Conservation (phyloP, 2,888 invertebrate genomes). For the Cancer borealis region DNA sequence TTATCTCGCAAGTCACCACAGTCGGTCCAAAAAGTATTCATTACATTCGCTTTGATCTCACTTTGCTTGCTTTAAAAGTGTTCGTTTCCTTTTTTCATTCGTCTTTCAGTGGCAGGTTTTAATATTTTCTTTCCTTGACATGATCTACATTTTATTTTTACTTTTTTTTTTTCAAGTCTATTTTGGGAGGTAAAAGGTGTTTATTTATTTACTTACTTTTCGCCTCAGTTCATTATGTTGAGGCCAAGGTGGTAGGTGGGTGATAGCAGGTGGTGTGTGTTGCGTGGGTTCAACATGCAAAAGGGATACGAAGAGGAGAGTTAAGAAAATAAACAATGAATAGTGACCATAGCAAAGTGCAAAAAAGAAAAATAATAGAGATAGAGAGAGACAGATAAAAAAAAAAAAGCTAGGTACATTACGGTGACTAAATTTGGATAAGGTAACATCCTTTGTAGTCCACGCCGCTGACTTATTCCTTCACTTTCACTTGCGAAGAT, state of each 20-base stretch:
- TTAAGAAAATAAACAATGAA: background rate
- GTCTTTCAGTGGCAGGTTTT: background rate
- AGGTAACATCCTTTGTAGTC: background rate
- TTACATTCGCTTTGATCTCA: no score
- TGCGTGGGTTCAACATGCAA: background rate
- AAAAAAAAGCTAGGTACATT: background rate
- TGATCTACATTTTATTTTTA: background rate
- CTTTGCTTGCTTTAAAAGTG: background rate
- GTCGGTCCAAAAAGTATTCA: background rate
- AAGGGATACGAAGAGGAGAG: background rate
- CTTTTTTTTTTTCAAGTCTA: background rate
- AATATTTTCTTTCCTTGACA: background rate
- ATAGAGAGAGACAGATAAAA: background rate
- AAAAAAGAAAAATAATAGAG: background rate
- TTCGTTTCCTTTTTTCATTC: background rate
- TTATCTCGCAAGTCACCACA: background rate
- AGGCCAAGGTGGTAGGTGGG: no score
- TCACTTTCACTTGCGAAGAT: background rate
- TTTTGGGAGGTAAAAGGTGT: background rate
- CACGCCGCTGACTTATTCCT: background rate
- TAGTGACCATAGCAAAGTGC: background rate
- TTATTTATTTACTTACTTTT: background rate
- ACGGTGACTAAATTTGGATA: background rate
- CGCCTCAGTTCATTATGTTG: background rate
- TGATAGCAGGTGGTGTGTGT: background rate